Conservation (phyloP, 2,888 invertebrate species). For the Sarcophaga subvicina region DNA sequence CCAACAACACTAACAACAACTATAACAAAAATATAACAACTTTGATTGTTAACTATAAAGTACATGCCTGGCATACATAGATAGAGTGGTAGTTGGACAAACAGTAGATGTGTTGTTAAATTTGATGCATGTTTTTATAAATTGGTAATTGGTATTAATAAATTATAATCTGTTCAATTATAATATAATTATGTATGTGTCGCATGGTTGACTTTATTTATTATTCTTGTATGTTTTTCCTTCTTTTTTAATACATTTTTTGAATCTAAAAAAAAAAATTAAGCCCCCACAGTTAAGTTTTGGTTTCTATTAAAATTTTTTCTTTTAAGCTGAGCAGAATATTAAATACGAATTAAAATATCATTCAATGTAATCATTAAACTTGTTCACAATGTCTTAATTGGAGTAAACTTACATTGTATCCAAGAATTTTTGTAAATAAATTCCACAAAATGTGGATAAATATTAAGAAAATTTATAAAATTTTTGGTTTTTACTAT, state of each 20-base stretch:
- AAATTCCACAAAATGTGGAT: too few relatives aligned
- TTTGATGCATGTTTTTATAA: constrained; percentile 62
- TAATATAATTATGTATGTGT: constrained; percentile 48
- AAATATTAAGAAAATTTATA: too few relatives aligned
- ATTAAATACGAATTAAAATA: too few relatives aligned
- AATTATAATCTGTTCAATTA: constrained; percentile 63
- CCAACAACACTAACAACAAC: constrained; percentile 32
- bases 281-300: not conserved
- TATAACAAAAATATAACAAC: not conserved
- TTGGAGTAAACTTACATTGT: too few relatives aligned
- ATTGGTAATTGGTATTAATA: constrained; percentile 66
- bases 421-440: too few relatives aligned
- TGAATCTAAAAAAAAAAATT: not conserved
- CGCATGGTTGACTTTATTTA: not conserved
- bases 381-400: too few relatives aligned
- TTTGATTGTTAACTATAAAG: constrained; percentile 36
- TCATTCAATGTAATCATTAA: too few relatives aligned
- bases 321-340: not conserved
- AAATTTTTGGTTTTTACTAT: too few relatives aligned
- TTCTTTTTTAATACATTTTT: constrained; percentile 2
- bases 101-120: constrained; percentile 33
- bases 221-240: constrained; percentile 38
- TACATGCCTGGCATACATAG: not conserved
- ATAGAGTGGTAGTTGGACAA: not conserved
- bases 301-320: not conserved